Conservation (phyloP, 2,888 invertebrate genomes). For the Lamellibrachia columna region DNA sequence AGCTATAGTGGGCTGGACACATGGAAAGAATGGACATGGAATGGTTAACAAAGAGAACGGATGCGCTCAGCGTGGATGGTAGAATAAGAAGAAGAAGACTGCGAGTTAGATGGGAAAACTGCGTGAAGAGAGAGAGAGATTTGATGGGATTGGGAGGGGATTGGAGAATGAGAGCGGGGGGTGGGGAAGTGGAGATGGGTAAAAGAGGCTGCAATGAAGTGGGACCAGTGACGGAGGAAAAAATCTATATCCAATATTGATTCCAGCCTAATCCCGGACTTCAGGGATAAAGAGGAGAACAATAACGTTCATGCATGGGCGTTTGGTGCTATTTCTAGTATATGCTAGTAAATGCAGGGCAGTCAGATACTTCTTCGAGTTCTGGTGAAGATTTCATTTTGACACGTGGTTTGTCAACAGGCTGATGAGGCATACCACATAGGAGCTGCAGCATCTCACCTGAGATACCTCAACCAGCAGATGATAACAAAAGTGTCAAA, state of each 20-base stretch:
- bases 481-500: slow-evolving; percentile 83
- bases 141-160: no score
- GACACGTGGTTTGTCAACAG: slow-evolving; percentile 62
- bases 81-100: no score
- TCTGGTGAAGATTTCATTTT: neutral
- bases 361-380: neutral
- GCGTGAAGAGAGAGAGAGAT: no score
- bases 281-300: neutral
- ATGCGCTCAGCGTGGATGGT: no score
- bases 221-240: no score
- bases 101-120: no score
- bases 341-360: neutral
- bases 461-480: slow-evolving; percentile 88
- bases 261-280: neutral
- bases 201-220: no score
- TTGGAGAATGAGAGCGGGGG: no score
- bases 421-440: slow-evolving; percentile 95
- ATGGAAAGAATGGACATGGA: no score
- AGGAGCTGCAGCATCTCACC: slow-evolving; percentile 85
- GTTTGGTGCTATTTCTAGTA: neutral
- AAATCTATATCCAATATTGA: neutral
- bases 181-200: no score
- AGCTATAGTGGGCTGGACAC: no score
- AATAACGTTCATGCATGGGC: neutral
- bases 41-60: no score